These are phyloP conservation scores for Drosophila neotestacea DNA, from an alignment of 2,888 invertebrate genomes.

Conservation along the genomic window DNA sequence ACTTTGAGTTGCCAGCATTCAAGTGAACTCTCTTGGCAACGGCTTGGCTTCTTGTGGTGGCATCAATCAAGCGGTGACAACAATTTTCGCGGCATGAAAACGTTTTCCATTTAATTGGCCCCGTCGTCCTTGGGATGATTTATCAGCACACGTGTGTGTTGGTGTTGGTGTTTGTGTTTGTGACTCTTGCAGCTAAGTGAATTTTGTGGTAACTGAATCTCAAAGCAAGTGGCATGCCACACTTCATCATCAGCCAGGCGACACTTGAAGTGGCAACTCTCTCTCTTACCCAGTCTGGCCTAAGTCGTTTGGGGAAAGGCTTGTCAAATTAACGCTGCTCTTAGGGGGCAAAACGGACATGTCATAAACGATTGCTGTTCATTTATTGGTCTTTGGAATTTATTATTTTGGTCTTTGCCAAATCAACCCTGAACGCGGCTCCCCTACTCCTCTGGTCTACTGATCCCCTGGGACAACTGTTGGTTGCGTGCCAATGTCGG, in stretches of 20 bases:
- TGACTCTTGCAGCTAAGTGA: slow-evolving; percentile 40
- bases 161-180: too few relatives aligned
- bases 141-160: slow-evolving; percentile 36
- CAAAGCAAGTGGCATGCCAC: slow-evolving; percentile 21
- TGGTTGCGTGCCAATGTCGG: slow-evolving; percentile 58
- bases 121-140: slow-evolving; percentile 27
- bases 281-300: neutral
- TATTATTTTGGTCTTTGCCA: slow-evolving; percentile 37
- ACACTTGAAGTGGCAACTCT: slow-evolving; percentile 40
- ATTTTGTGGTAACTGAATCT: slow-evolving; percentile 41
- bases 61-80: slow-evolving; percentile 71
- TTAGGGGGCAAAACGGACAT: slow-evolving; percentile 29
- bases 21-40: neutral
- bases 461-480: slow-evolving; percentile 42
- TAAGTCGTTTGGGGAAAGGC: slow-evolving; percentile 33
- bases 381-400: slow-evolving; percentile 48
- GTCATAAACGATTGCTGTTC: slow-evolving; percentile 33
- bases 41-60: slow-evolving; percentile 19
- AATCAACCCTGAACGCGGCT: slow-evolving; percentile 7
- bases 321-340: slow-evolving; percentile 70
- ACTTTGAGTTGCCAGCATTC: slow-evolving; percentile 7
- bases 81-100: slow-evolving; percentile 55
- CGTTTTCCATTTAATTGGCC: slow-evolving; percentile 70
- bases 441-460: too few relatives aligned
- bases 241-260: slow-evolving; percentile 53